Evolutionary conservation across 2,888 invertebrate genomes (phyloP).

Genomic region (Oasisia sp.): DNA sequence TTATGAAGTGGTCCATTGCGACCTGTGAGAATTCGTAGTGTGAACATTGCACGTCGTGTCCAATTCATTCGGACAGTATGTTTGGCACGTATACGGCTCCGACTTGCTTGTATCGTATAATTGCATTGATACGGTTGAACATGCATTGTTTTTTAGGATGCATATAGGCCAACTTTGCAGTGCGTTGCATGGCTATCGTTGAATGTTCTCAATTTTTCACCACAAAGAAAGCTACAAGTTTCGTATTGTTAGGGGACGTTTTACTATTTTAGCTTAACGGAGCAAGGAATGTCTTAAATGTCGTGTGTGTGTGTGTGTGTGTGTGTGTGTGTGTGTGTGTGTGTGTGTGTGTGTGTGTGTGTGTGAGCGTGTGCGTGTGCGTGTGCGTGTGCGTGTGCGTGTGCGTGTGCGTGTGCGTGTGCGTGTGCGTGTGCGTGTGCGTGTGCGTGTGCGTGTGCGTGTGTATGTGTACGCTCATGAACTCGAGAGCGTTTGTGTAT

Average conservation of each 20-base stretch:
- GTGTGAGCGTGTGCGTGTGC: too few relatives aligned
- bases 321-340: too few relatives aligned
- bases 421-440: too few relatives aligned
- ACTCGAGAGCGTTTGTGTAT: too few relatives aligned
- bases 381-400: too few relatives aligned
- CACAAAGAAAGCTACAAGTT: not conserved
- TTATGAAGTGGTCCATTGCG: not conserved
- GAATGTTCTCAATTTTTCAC: not conserved
- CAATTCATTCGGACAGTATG: constrained; percentile 3
- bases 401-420: too few relatives aligned
- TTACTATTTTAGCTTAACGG: not conserved
- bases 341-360: too few relatives aligned
- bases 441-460: too few relatives aligned
- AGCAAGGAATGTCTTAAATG: too few relatives aligned
- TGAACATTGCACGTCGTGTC: constrained; percentile 6
- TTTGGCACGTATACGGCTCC: not conserved
- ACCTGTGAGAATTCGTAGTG: not conserved
- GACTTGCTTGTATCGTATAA: not conserved
- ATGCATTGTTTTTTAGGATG: not conserved
- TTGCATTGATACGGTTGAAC: not conserved
- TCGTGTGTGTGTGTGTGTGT: too few relatives aligned
- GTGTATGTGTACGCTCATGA: too few relatives aligned
- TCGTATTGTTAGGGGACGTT: not conserved
- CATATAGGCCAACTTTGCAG: not conserved
- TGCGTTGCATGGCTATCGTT: not conserved